Conservation (phyloP, 1,140 invertebrate species). For the Megalonaias nervosa region DNA sequence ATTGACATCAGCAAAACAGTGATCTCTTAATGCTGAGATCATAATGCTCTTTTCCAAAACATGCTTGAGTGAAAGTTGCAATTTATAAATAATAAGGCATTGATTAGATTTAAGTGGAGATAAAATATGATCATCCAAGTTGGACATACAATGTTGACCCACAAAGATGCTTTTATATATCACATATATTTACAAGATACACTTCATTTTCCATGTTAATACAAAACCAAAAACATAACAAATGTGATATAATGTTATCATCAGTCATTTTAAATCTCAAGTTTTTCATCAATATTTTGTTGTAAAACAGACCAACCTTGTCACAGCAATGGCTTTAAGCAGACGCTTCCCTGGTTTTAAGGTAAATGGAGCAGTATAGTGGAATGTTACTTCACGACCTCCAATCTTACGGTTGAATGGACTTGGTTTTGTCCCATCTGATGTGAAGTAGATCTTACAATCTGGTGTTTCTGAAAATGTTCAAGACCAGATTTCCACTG, state of each 20-base stretch:
- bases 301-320: slow-evolving; percentile 52
- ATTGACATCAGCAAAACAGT: no score
- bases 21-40: no score
- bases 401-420: slow-evolving; percentile 67
- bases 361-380: slow-evolving; percentile 70
- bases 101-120: no score
- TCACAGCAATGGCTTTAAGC: slow-evolving; percentile 66
- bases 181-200: background rate
- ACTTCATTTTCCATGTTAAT: background rate
- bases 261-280: background rate
- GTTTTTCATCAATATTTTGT: background rate
- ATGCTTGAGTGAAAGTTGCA: no score
- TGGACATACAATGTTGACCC: background rate
- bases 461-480: slow-evolving; percentile 65
- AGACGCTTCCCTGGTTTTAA: slow-evolving; percentile 69
- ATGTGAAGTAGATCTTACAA: slow-evolving; percentile 70
- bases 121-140: background rate
- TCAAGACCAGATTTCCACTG: background rate
- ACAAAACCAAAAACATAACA: background rate
- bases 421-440: slow-evolving; percentile 70
- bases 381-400: slow-evolving; percentile 67
- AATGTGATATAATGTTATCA: background rate
- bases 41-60: no score
- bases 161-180: background rate
- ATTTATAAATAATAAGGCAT: no score